Evolutionary conservation across 2,888 invertebrate genomes (phyloP), one percentile per base, ranked within the genome.

Genomic region (Eledone cirrhosa): DNA sequence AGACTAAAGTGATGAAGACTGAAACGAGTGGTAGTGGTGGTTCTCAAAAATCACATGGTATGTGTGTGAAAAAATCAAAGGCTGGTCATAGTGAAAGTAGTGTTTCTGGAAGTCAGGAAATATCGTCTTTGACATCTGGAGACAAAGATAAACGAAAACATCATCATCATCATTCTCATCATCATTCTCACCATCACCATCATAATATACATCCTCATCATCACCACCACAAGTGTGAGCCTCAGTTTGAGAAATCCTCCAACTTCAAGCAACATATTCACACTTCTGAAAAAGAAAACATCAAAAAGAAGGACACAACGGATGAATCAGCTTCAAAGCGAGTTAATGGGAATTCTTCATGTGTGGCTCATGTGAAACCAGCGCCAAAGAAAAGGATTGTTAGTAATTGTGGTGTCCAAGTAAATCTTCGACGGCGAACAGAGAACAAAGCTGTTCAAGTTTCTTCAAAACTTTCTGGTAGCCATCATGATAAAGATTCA

Each of bases 341-440:
- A 33, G 33, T 47, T n/a, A 48, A 41, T 53, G 65, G 77, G 27
- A 29, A 29, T 53, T 75, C 76, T 24, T 47, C 79, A 16, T 48
- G 48, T 65, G 74, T 48, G 31, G 41, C 76, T 29, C 74, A 48
- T 14, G 76, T 80, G 11, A 83, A 81, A 77, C 78, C 82, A 29
- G 78, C 80, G 14, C 80, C 80, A 14, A 84, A 82, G 78, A 85
- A 84, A 63, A 80, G 81, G 27, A 81, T 82, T 48, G 81, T 84
- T 14, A 82, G 80, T 53, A 85, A 86, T 78, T 87, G 87, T 84
- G 87, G 87, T 63, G 85, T 86, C n/a, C 87, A 87, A 80, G 87
- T 87, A 29, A 86, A 85, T 79, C 81, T 86, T 31, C 83, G 82
- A 41, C 82, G 85, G 31, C 82, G 83, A 67, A 87, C 85, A 13